Evolutionary conservation across 2,113 vertebrate genomes (phyloP).

Genomic region (Jacana jacana): DNA sequence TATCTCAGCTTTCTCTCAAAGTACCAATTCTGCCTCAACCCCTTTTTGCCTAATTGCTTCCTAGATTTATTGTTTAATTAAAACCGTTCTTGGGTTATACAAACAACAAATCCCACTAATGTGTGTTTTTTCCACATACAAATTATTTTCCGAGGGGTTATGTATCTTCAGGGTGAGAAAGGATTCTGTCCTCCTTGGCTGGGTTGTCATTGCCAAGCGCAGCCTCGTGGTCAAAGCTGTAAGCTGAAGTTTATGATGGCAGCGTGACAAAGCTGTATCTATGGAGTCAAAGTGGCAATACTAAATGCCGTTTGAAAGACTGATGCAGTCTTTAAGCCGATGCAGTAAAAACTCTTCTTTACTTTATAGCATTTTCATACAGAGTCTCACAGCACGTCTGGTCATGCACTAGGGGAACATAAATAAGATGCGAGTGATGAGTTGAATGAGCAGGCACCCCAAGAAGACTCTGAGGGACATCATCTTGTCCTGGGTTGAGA

Average conservation of each 20-base stretch:
- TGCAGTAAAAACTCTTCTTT: slow-evolving; percentile 7
- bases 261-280: slow-evolving; percentile 24
- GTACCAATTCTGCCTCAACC: slow-evolving; percentile 49
- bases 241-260: slow-evolving; percentile 45
- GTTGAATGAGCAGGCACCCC: neutral
- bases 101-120: slow-evolving; percentile 64
- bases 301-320: slow-evolving; percentile 56
- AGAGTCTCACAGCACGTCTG: neutral
- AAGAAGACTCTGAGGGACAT: neutral
- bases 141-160: slow-evolving; percentile 34
- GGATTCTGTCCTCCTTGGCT: neutral
- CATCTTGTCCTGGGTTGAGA: neutral
- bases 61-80: slow-evolving; percentile 71
- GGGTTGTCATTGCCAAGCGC: neutral
- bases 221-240: slow-evolving; percentile 8
- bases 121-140: neutral
- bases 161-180: slow-evolving; percentile 30
- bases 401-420: neutral
- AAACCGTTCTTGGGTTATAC: slow-evolving; percentile 46
- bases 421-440: neutral
- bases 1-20: slow-evolving; percentile 60
- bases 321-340: slow-evolving; percentile 24
- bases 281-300: slow-evolving; percentile 25
- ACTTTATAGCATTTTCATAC: slow-evolving; percentile 42
- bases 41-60: slow-evolving; percentile 63